A percentile compares a stretch with the other conserved stretches of the same genome.
phyloP scores from a whole-genome alignment of 1,140 invertebrate genomes.

The Panagrolaimus sp. region DNA sequence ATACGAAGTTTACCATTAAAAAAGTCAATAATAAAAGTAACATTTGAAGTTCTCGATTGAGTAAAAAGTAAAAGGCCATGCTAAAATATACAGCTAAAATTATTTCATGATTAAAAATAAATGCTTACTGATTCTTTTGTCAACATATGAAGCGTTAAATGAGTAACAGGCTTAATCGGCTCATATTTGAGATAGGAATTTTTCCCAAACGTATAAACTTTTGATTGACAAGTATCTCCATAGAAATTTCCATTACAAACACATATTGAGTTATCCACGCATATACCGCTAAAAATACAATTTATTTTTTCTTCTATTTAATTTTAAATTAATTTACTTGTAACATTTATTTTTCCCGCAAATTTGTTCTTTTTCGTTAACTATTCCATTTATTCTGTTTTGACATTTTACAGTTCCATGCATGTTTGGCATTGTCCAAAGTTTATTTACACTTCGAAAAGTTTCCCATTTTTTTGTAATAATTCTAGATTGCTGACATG shows the following conservation, averaged over 20 bases:
- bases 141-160: neutral
- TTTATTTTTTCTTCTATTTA: too few relatives aligned
- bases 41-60: neutral
- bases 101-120: too few relatives aligned
- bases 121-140: neutral
- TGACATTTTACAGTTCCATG: neutral
- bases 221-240: neutral
- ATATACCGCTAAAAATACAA: neutral
- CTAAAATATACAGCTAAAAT: too few relatives aligned
- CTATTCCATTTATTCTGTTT: neutral
- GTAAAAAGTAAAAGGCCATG: constrained; percentile 6
- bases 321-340: neutral
- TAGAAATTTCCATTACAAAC: neutral
- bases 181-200: neutral
- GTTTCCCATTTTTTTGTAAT: neutral
- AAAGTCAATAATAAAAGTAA: neutral
- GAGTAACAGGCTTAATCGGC: neutral
- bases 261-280: neutral
- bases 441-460: neutral
- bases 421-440: neutral
- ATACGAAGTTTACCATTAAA: constrained; percentile 1
- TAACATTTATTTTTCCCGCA: neutral
- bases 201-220: neutral
- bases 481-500: neutral
- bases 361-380: neutral